phyloP scores from a whole-genome alignment of 2,113 vertebrate species.

The Excalfactoria chinensis region DNA sequence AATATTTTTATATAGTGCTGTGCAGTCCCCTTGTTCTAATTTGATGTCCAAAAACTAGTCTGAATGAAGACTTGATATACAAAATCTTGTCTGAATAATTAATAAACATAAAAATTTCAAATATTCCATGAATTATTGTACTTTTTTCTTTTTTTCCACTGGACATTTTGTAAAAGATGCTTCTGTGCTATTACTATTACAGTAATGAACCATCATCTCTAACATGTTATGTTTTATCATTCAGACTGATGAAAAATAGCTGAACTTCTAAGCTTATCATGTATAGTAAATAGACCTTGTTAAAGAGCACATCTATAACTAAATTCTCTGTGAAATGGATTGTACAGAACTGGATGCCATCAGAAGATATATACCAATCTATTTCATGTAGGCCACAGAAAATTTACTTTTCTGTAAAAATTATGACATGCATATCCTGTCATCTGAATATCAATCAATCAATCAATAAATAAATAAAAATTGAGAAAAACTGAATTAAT shows the following conservation, averaged over 20 bases:
- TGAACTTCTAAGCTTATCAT: constrained; percentile 9
- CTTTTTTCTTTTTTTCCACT: neutral
- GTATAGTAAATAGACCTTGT: neutral
- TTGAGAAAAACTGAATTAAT: neutral
- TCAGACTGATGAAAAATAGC: neutral
- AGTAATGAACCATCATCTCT: neutral
- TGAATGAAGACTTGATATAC: neutral
- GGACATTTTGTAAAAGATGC: accelerated
- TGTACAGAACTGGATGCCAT: neutral
- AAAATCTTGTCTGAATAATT: accelerated
- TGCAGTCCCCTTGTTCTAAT: neutral
- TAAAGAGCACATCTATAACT: neutral
- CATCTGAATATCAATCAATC: neutral
- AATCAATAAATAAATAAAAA: neutral
- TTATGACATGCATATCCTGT: neutral
- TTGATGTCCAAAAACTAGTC: neutral
- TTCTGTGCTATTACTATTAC: neutral
- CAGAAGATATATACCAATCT: neutral
- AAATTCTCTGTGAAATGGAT: neutral
- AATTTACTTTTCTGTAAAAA: neutral
- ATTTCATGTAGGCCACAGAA: neutral
- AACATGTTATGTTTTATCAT: neutral
- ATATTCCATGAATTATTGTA: neutral
- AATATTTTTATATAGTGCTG: neutral
- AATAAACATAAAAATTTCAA: neutral